Base-by-base conservation (phyloP, 2,888 invertebrate genomes). In the Himalopsyche anomala region DNA sequence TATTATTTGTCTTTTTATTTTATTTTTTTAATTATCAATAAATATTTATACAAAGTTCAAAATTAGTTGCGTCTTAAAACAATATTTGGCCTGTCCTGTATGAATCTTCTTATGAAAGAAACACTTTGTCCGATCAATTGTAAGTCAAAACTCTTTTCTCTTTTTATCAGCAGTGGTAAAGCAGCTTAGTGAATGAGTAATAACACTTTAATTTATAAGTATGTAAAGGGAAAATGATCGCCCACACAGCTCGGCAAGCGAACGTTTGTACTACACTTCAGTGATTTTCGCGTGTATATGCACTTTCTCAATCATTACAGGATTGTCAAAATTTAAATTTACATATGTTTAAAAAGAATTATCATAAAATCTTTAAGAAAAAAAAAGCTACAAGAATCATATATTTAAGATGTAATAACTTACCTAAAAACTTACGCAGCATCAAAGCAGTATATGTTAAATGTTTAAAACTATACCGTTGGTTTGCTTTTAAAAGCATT, bases 61-160 rank as follows among this genome's bases (percentile, higher is more conserved):
- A 4, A 15, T 15, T 42, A 6, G 1, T 15, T 51, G 15, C 5
- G 3, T 51, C 8, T 0, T 45, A 45, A 45, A 45, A 51, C 2
- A 3, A 15, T 15, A 8, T 15, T 51, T 51, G 51, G 51, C 62
- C 62, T 19, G 62, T 28, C 62, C 62, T 62, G 62, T 62, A 8
- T 2, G 19, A n/a, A 62, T 19, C 62, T 62, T 62, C 62, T 62
- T 19, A 62, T 19, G 19, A 19, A 19, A n/a, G 28, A 62, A 62
- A 62, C 62, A 62, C 62, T 62, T 62, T 62, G 62, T 62, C 62
- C 62, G 62, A 62, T 62, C 62, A 62, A 19, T 62, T 19, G 19
- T 19, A 19, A 62, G 8, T 19, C 9, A 28, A 15, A 28, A 62
- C 8, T 19, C 3, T 62, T 19, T 62, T 62, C 62, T 62, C 62